Evolutionary conservation across 2,113 vertebrate species (phyloP).

Genomic region (Apus apus): DNA sequence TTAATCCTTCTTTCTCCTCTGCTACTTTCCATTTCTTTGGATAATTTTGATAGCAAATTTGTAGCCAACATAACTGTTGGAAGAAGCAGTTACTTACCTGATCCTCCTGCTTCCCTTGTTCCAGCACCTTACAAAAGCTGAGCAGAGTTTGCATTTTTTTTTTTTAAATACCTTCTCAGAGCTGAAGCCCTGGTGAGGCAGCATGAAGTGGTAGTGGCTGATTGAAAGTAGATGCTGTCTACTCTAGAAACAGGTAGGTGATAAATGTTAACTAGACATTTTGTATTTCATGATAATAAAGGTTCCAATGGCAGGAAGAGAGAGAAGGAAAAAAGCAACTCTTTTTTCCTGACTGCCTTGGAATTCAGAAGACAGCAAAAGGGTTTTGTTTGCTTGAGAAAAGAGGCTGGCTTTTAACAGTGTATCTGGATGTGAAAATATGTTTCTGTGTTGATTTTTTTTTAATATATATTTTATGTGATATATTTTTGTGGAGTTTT

Average conservation of each 20-base stretch:
- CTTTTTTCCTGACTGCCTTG: neutral
- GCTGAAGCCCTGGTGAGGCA: neutral
- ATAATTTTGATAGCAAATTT: neutral
- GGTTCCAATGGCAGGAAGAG: neutral
- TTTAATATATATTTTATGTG: neutral
- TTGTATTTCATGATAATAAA: neutral
- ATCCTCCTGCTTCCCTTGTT: neutral
- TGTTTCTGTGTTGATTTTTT: neutral
- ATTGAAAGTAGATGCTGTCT: neutral
- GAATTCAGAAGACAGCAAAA: neutral
- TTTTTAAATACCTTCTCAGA: neutral
- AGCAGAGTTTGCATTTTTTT: neutral
- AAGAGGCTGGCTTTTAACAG: neutral
- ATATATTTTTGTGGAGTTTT: conserved; percentile 32
- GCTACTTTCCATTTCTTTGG: neutral
- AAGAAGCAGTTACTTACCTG: neutral
- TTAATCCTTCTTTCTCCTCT: neutral
- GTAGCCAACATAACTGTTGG: neutral
- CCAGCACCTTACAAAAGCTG: neutral
- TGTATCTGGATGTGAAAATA: neutral
- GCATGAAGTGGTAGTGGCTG: accelerated
- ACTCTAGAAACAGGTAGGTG: neutral
- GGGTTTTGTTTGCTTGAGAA: neutral
- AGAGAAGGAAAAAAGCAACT: neutral
- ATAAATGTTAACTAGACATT: neutral